Percentiles rank a stretch among this genome's conserved stretches.
Evolutionary conservation across 2,113 vertebrate genomes (phyloP).

Genomic region (Gymnarchus niloticus): DNA sequence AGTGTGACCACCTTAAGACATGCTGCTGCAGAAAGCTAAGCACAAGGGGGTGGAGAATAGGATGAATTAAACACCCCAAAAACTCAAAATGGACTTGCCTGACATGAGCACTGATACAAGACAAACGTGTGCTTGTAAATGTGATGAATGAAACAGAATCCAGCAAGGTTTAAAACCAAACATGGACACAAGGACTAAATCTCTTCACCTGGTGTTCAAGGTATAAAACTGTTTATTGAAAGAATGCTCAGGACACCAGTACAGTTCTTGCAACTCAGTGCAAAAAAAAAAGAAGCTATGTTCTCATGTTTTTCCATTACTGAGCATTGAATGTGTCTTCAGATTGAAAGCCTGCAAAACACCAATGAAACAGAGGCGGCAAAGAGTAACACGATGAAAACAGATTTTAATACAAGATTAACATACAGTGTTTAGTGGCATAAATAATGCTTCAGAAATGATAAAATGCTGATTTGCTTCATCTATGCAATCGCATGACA

Average conservation of each 20-base stretch:
- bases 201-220: neutral
- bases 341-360: neutral
- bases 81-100: neutral
- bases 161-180: neutral
- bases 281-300: too few relatives aligned
- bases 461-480: conserved; percentile 31
- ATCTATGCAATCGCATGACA: conserved; percentile 36
- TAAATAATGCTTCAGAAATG: conserved; percentile 48
- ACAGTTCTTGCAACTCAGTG: neutral
- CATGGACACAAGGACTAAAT: neutral
- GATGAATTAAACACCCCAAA: neutral
- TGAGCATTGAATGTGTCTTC: neutral
- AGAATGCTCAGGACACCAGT: neutral
- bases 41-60: neutral
- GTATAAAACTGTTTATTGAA: neutral
- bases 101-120: neutral
- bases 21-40: neutral
- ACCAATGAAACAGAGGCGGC: conserved; percentile 46
- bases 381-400: conserved; percentile 59
- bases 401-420: conserved; percentile 60
- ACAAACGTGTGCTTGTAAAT: neutral
- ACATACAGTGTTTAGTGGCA: conserved; percentile 58
- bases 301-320: too few relatives aligned
- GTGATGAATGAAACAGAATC: neutral
- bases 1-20: neutral